phyloP scores from a whole-genome alignment of 1,140 invertebrate species.

The Nixonia krombeini region DNA sequence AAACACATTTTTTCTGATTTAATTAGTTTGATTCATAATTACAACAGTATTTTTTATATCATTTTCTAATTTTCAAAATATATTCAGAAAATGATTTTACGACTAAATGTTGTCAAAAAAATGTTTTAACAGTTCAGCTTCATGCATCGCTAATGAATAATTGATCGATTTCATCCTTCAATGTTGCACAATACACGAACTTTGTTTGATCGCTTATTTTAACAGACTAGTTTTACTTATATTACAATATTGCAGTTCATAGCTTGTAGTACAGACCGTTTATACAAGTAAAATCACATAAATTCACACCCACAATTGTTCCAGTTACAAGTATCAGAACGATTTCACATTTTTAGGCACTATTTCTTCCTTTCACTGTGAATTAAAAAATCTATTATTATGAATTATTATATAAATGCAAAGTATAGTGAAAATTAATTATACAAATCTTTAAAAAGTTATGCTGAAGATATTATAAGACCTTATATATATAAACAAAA shows the following conservation, averaged over 20 bases:
- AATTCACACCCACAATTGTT: constrained; percentile 13
- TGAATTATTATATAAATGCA: not conserved
- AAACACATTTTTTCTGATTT: not conserved
- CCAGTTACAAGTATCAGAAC: too few relatives aligned
- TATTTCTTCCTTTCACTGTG: constrained; percentile 10
- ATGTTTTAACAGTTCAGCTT: not conserved
- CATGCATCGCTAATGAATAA: not conserved
- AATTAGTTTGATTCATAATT: not conserved
- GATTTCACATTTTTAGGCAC: constrained; percentile 23
- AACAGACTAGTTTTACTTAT: constrained; percentile 31
- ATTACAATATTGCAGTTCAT: constrained; percentile 22
- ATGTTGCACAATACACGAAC: constrained; percentile 7
- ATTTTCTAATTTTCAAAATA: not conserved
- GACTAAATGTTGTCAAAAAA: not conserved
- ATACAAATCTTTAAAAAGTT: not conserved
- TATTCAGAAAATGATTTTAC: not conserved
- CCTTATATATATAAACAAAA: not conserved
- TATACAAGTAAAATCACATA: constrained; percentile 35
- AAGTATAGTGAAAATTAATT: not conserved
- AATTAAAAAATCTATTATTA: not conserved
- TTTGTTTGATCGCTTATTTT: constrained; percentile 16
- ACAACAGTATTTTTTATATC: not conserved
- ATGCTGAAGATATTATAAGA: not conserved
- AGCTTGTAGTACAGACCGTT: constrained; percentile 10
- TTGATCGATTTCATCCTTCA: not conserved